Conservation (phyloP, 2,797 vertebrate species). For the Pygocentrus nattereri region DNA sequence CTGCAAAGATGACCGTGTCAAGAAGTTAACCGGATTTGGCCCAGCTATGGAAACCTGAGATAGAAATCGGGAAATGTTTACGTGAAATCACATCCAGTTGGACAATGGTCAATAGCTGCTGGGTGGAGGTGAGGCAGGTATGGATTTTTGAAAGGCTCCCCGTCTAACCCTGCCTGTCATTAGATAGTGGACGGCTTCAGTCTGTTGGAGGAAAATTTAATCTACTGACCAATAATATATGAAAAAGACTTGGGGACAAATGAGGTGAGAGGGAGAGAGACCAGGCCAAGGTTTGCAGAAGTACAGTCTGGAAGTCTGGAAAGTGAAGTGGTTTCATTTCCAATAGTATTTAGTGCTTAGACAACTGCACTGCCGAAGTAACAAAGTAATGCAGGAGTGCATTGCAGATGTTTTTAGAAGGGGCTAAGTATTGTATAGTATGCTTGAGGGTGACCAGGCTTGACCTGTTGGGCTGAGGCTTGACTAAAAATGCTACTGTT, state of each 20-base stretch:
- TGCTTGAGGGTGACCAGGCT: not conserved
- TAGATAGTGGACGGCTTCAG: conserved; percentile 80
- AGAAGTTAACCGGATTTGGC: conserved; percentile 85
- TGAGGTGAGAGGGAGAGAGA: conserved; percentile 5
- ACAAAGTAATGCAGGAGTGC: no score
- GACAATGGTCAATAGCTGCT: conserved; percentile 83
- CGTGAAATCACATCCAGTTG: conserved; percentile 82
- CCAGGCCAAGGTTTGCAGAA: conserved; percentile 34
- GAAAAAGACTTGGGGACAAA: conserved; percentile 50
- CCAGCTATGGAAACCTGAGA: conserved; percentile 84
- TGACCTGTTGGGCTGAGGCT: no score
- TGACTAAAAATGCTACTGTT: no score
- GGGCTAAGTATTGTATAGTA: not conserved
- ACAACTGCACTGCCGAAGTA: not conserved
- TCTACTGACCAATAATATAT: conserved; percentile 61
- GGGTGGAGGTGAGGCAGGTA: conserved; percentile 80
- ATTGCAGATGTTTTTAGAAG: not conserved
- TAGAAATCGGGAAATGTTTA: conserved; percentile 84
- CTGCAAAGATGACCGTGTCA: conserved; percentile 79
- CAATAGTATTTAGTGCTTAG: not conserved
- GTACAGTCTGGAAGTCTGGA: conserved; percentile 14
- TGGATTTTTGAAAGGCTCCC: conserved; percentile 80
- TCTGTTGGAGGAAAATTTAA: conserved; percentile 69
- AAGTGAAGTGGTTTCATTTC: not conserved
- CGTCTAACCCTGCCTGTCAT: conserved; percentile 75